A percentile compares a stretch with the other conserved stretches of the same genome.
Evolutionary conservation across 2,888 invertebrate species (phyloP).

Genomic region (Stegophylla sp.): DNA sequence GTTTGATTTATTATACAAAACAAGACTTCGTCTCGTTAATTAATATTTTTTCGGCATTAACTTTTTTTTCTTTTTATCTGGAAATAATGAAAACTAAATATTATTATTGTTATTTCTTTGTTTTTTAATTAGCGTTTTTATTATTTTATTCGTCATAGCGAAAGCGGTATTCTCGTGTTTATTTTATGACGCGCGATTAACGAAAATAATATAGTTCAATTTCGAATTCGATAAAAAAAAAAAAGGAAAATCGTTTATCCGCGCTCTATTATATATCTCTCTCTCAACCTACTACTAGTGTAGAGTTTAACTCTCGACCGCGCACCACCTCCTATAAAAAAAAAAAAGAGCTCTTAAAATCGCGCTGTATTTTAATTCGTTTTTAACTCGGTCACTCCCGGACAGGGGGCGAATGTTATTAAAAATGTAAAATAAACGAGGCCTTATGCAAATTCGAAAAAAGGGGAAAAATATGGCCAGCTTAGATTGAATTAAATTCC

Average conservation of each 20-base stretch:
- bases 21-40: background rate
- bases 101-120: background rate
- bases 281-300: background rate
- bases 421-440: constrained; percentile 13
- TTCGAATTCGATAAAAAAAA: constrained; percentile 6
- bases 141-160: background rate
- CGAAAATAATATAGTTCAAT: background rate
- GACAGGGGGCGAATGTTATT: background rate
- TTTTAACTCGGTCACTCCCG: background rate
- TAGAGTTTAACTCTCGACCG: background rate
- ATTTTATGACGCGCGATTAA: background rate
- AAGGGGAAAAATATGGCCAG: background rate
- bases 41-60: background rate
- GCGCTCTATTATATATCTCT: too few relatives aligned
- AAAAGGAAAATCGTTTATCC: constrained; percentile 22
- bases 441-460: constrained; percentile 8
- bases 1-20: background rate
- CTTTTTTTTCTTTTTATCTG: too few relatives aligned
- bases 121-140: background rate
- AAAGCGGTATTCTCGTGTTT: background rate
- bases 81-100: background rate
- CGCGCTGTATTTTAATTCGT: constrained; percentile 10
- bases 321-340: background rate
- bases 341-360: background rate
- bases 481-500: constrained; percentile 19